Evolutionary conservation across 2,113 vertebrate species (phyloP), one percentile per base, ranked within the genome.

Genomic region (Nerophis lumbriciformis): DNA sequence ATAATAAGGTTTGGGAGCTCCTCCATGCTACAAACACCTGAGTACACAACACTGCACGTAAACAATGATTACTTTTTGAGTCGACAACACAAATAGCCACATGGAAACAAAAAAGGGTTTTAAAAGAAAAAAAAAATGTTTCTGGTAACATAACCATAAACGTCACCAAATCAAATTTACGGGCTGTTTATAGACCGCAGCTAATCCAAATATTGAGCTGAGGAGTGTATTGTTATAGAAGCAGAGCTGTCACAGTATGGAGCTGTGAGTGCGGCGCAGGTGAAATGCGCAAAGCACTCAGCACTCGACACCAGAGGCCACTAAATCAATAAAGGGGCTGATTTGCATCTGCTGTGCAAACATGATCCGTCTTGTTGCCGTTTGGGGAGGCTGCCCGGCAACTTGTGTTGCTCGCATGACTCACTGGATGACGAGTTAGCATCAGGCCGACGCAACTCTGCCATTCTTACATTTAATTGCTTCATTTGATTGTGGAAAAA

Each of bases 191-290:
- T 77, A 72, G 73, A 83, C 73, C 82, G 72, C 66, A 52, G 65
- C 73, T 80, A 85, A 85, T 85, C 76, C 76, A 76, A 79, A 83
- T 77, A 84, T 77, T 69, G 69, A 81, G 81, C 53, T 4, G 67
- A 70, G 57, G 71, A 71, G 61, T 44, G 61, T 72, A 64, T 80
- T 85, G 83, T 84, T 83, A 84, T 80, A 82, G 83, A 84, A 79
- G 77, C 65, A 45, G 51, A 39, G 69, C 53, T 69, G 73, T 74
- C 65, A 52, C 35, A 58, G 65, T 15, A 63, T 62, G 53, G 65
- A 72, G 65, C 45, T 57, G 55, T 19, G 53, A 58, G 65, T 72
- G 50, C 58, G 68, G 67, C 72, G 72, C 66, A 60, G 67, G 78
- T 73, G 77, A 81, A 83, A 76, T 72, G 77, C 79, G 77, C 62